phyloP scores from a whole-genome alignment of 2,797 vertebrate genomes.

The Micropoecilia bifurca region DNA sequence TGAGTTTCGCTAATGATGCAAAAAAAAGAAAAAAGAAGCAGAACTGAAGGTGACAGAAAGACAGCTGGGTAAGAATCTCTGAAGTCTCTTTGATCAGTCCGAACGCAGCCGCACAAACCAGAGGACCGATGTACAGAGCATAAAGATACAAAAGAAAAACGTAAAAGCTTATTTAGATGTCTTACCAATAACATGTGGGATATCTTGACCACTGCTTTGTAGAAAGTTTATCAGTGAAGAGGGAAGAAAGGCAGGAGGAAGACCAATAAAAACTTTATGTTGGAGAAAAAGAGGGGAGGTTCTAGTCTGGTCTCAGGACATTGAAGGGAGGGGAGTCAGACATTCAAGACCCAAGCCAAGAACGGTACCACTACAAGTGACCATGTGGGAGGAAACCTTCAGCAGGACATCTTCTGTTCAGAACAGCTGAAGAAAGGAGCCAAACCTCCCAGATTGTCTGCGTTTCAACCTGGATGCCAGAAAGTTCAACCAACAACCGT shows the following conservation, averaged over 20 bases:
- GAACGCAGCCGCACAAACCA: background rate
- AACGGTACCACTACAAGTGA: constrained; percentile 5
- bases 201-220: background rate
- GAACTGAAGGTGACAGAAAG: constrained; percentile 2
- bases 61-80: constrained; percentile 12
- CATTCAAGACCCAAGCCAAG: constrained; percentile 1
- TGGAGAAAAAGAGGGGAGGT: constrained; percentile 18
- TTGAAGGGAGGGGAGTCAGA: constrained; percentile 4
- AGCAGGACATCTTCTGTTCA: constrained; percentile 6
- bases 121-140: constrained; percentile 1
- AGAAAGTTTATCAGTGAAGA: constrained; percentile 18
- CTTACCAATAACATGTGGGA: constrained; percentile 1
- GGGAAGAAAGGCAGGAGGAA: constrained; percentile 29
- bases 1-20: constrained; percentile 28
- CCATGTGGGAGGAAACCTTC: constrained; percentile 18
- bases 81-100: background rate
- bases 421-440: constrained; percentile 4
- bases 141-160: constrained; percentile 7
- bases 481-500: background rate
- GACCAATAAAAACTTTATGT: constrained; percentile 17
- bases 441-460: background rate
- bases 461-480: constrained; percentile 5
- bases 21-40: constrained; percentile 1
- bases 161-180: background rate
- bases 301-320: constrained; percentile 20